Evolutionary conservation across 1,140 invertebrate species (phyloP).

Genomic region (Drosophila chauvacae): DNA sequence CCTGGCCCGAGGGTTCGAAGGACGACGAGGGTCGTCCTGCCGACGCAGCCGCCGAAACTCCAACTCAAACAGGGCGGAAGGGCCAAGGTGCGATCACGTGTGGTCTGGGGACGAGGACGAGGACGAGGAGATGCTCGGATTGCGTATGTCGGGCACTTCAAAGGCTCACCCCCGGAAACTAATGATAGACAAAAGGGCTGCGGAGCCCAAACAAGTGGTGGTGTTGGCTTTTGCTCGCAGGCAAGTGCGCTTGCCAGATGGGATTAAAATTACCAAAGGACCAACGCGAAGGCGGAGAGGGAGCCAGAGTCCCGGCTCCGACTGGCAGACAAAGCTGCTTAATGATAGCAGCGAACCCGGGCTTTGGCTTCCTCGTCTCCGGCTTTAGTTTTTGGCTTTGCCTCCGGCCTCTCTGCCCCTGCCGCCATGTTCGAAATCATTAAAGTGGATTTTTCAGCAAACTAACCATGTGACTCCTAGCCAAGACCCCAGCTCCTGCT

Average conservation of each 20-base stretch:
- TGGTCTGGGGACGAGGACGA: conserved; percentile 3
- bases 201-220: conserved; percentile 44
- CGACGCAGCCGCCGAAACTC: conserved; percentile 9
- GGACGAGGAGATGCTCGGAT: conserved; percentile 24
- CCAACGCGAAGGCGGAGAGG: neutral
- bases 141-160: conserved; percentile 54
- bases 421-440: conserved; percentile 40
- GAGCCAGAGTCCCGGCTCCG: conserved; percentile 9
- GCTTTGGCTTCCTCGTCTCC: conserved; percentile 32
- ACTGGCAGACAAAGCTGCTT: conserved; percentile 60
- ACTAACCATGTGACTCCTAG: conserved; percentile 28
- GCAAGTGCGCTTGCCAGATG: conserved; percentile 54
- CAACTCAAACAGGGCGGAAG: conserved; percentile 35
- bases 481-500: neutral
- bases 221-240: conserved; percentile 44
- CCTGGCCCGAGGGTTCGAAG: conserved; percentile 15
- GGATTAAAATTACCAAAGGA: conserved; percentile 66
- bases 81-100: conserved; percentile 42
- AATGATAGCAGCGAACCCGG: conserved; percentile 42
- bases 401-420: conserved; percentile 13
- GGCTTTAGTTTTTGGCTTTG: conserved; percentile 44
- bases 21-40: conserved; percentile 11
- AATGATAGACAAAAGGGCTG: conserved; percentile 61
- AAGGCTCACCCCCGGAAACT: conserved; percentile 38
- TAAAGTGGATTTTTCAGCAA: conserved; percentile 49